These are phyloP conservation scores for Corythornis madagascariensis DNA, from an alignment of 2,113 vertebrate genomes.

Conservation along the genomic window DNA sequence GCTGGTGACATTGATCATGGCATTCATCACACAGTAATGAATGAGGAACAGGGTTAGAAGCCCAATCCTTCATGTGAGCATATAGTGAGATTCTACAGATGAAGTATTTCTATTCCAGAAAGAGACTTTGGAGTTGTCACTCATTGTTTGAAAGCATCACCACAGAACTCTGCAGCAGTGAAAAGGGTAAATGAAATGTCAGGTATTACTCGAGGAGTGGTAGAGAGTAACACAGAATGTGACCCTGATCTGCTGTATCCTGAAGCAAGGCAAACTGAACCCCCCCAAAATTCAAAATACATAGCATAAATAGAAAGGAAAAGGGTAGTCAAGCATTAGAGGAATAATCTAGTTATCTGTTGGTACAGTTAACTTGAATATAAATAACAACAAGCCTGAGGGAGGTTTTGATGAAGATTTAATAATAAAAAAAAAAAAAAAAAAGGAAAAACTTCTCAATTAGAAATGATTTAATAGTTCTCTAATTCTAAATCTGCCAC, in stretches of 20 bases:
- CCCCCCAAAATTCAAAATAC: too few relatives aligned
- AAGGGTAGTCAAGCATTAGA: not conserved
- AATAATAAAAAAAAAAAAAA: not conserved
- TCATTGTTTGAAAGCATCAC: not conserved
- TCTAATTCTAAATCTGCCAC: not conserved
- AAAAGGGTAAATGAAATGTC: not conserved
- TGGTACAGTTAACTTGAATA: not conserved
- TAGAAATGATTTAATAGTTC: not conserved
- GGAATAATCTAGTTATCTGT: not conserved
- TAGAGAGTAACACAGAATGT: not conserved
- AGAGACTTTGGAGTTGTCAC: not conserved
- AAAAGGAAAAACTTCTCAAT: not conserved
- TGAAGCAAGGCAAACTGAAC: too few relatives aligned
- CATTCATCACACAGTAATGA: not conserved
- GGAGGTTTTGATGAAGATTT: not conserved
- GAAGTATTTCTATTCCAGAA: not conserved
- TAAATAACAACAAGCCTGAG: not conserved
- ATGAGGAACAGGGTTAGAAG: not conserved
- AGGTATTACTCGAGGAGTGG: not conserved
- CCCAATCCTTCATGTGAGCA: not conserved
- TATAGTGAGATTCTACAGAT: not conserved
- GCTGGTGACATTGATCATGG: not conserved
- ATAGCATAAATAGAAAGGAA: not conserved
- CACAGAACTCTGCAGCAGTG: not conserved
- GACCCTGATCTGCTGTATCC: too few relatives aligned